Percentiles rank a stretch among this genome's conserved stretches.
Evolutionary conservation across 2,797 vertebrate species (phyloP).

Genomic region (Tauraco hartlaubi): DNA sequence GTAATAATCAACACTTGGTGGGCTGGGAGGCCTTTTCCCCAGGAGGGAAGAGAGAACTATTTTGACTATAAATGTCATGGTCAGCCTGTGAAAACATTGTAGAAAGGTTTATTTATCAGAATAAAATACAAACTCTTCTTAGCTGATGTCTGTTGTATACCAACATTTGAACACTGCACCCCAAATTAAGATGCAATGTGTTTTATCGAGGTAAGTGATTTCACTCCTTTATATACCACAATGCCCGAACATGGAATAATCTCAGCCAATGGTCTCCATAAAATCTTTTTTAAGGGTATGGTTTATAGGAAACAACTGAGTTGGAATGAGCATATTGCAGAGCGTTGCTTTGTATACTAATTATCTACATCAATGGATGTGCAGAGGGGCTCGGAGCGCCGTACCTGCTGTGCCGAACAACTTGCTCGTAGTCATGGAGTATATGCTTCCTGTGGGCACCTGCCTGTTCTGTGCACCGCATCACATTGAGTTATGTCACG

Average conservation of each 20-base stretch:
- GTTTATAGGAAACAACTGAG: constrained; percentile 15
- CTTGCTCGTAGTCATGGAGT: constrained; percentile 34
- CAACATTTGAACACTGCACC: accelerated
- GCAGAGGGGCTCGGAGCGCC: not conserved
- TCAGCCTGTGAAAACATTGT: not conserved
- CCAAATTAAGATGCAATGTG: not conserved
- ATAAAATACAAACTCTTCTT: not conserved
- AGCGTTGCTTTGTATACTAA: constrained; percentile 52
- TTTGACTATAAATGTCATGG: not conserved
- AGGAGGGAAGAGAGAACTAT: not conserved
- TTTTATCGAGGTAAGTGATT: not conserved
- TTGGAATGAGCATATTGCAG: constrained; percentile 41
- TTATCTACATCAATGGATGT: constrained; percentile 59
- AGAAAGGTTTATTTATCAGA: not conserved
- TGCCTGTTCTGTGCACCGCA: constrained; percentile 52
- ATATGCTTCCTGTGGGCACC: constrained; percentile 74
- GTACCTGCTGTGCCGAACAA: constrained; percentile 65
- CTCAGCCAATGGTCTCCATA: not conserved
- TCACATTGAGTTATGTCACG: constrained; percentile 61
- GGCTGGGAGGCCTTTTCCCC: not conserved
- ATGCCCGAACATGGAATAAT: not conserved
- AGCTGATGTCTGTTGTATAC: not conserved
- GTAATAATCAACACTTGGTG: not conserved
- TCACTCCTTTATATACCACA: not conserved
- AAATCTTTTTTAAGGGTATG: not conserved